Conservation (phyloP, 2,888 invertebrate genomes). For the Xylota segnis region DNA sequence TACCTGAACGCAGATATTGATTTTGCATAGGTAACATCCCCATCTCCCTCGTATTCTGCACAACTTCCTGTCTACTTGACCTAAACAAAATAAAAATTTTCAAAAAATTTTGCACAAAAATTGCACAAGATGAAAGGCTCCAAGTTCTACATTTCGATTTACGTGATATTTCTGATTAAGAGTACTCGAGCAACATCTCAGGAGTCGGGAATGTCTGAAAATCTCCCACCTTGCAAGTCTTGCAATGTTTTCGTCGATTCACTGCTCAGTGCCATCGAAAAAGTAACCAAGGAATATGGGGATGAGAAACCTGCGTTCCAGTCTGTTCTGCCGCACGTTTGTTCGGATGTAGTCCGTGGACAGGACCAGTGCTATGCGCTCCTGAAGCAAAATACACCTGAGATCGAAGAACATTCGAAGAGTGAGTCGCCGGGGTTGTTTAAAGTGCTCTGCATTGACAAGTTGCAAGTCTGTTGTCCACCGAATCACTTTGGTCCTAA, state of each 20-base stretch:
- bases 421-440: slow-evolving; percentile 86
- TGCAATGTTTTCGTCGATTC: slow-evolving; percentile 91
- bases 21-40: slow-evolving; percentile 50
- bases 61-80: slow-evolving; percentile 56
- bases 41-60: slow-evolving; percentile 35
- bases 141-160: slow-evolving; percentile 26
- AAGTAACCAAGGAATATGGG: slow-evolving; percentile 93
- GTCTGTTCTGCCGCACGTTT: slow-evolving; percentile 93
- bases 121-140: slow-evolving; percentile 45
- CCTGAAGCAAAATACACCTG: slow-evolving; percentile 92
- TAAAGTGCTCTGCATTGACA: slow-evolving; percentile 92
- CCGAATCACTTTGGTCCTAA: slow-evolving; percentile 92
- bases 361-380: slow-evolving; percentile 93
- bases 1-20: slow-evolving; percentile 57
- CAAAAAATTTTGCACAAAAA: neutral
- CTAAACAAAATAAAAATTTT: slow-evolving; percentile 49
- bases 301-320: slow-evolving; percentile 93
- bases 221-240: slow-evolving; percentile 91
- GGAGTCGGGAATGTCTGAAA: slow-evolving; percentile 82
- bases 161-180: slow-evolving; percentile 27
- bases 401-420: slow-evolving; percentile 90
- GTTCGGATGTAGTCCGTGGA: slow-evolving; percentile 90
- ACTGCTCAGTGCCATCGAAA: slow-evolving; percentile 88
- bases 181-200: slow-evolving; percentile 1
- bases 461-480: slow-evolving; percentile 93